Evolutionary conservation across 2,797 vertebrate species (phyloP), one percentile per base, ranked within the genome.

Genomic region (Loris lydekkerianus): DNA sequence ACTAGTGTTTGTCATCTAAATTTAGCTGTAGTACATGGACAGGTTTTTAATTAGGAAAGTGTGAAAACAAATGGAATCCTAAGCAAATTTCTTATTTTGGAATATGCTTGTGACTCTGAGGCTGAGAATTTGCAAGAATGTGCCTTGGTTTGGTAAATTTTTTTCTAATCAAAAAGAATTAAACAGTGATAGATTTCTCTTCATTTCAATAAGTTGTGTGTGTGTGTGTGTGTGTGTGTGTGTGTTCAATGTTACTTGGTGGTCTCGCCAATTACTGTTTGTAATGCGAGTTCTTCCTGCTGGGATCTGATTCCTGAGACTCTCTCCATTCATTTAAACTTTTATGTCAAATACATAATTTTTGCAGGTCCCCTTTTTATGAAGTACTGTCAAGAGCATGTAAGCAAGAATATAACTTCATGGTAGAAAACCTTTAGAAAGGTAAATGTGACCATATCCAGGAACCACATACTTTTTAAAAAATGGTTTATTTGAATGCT

Each of bases 11-110:
- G 53, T 78, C 77, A 34, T 91, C 95, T 97, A 97, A 96, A 97
- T 96, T 96, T 97, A 96, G 63, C 72, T 72, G 37, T 5, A 94
- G 92, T 91, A 94, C 96, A 94, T 53, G 29, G 89, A 94, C 96
- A 97, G 94, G 95, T 97, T 97, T 98, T 97, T 95, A 97, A 97
- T 97, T 97, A 97, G 95, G 70, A 73, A 97, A 95, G 96, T 97
- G 95, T 94, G 97, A 98, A 97, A 97, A 96, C 94, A 98, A 97
- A 95, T 86, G 87, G 91, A 92, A 91, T 95, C 84, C 69, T 97
- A 88, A 81, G 96, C 91, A 96, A 97, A 80, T 94, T 95, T 95
- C 94, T 97, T 97, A 94, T 93, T 97, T 97, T 94, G 89, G 97
- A 96, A 88, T 93, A 97, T 96, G 97, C 96, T 97, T 85, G 78